Evolutionary conservation across 2,113 vertebrate species (phyloP).

Genomic region (Dunckerocampus dactyliophorus): DNA sequence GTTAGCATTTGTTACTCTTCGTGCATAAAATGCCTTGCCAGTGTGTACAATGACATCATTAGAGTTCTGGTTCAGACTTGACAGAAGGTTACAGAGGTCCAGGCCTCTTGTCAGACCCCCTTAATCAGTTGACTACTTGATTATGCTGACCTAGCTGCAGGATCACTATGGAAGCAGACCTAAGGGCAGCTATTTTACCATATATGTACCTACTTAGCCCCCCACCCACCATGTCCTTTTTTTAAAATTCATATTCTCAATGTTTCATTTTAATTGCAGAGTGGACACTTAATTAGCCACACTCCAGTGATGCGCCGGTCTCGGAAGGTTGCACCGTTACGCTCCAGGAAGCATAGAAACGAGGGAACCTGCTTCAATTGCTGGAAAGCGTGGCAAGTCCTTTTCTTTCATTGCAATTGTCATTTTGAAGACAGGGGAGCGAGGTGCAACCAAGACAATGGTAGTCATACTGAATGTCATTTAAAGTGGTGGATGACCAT

Average conservation of each 20-base stretch:
- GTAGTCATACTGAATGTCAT: background rate
- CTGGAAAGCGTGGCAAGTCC: background rate
- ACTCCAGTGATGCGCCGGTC: conserved; percentile 64
- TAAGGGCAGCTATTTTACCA: conserved; percentile 23
- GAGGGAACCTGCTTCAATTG: conserved; percentile 30
- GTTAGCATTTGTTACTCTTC: conserved; percentile 11
- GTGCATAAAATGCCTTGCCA: conserved; percentile 12
- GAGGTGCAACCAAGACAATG: background rate
- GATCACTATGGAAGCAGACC: conserved; percentile 28
- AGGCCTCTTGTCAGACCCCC: conserved; percentile 11
- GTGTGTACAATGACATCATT: conserved; percentile 27
- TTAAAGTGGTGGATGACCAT: background rate
- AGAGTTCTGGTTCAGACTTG: conserved; percentile 13
- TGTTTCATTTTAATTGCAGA: conserved; percentile 73
- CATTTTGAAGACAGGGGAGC: background rate
- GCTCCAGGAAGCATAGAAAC: conserved; percentile 52
- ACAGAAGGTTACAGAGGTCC: conserved; percentile 12
- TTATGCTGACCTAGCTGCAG: conserved; percentile 52
- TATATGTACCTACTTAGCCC: conserved; percentile 11
- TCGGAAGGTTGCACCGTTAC: conserved; percentile 62
- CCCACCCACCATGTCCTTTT: conserved; percentile 19
- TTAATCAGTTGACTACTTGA: conserved; percentile 30
- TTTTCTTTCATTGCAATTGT: too few relatives aligned
- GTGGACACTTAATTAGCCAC: conserved; percentile 72
- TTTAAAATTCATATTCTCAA: conserved; percentile 52